Conservation (phyloP, 1,140 invertebrate species). For the Cherax destructor region DNA sequence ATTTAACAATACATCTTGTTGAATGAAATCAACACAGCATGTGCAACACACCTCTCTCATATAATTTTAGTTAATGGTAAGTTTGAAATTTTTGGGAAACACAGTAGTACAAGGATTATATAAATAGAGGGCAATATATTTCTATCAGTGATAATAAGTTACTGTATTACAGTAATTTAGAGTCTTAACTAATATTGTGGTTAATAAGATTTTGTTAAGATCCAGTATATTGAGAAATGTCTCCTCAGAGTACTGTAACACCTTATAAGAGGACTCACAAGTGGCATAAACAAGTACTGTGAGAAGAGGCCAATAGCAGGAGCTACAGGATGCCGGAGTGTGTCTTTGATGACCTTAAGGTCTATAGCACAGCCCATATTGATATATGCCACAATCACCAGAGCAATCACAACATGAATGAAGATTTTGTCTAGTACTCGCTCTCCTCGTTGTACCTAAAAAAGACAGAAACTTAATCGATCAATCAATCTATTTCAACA, state of each 20-base stretch:
- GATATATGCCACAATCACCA: conserved; percentile 91
- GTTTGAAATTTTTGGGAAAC: too few species aligned
- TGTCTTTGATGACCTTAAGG: conserved; percentile 82
- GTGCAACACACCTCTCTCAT: too few species aligned
- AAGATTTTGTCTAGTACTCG: conserved; percentile 86
- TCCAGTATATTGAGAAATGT: too few species aligned
- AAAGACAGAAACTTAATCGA: neutral
- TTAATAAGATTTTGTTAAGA: too few species aligned
- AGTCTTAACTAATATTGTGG: too few species aligned
- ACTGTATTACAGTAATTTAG: too few species aligned
- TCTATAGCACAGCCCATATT: conserved; percentile 96
- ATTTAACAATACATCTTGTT: neutral
- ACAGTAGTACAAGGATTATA: too few species aligned
- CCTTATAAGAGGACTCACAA: conserved; percentile 80
- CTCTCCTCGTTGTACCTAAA: conserved; percentile 79
- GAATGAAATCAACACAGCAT: neutral
- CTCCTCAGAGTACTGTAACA: neutral
- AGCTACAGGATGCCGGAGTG: conserved; percentile 86
- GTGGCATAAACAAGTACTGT: conserved; percentile 93
- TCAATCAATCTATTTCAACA: too few species aligned
- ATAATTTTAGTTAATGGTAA: too few species aligned
- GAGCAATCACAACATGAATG: conserved; percentile 83
- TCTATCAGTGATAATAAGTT: too few species aligned
- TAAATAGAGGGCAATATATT: too few species aligned
- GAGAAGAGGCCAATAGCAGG: conserved; percentile 88